Base-by-base conservation (phyloP, 2,888 invertebrate species). In the Polydesmus complanatus region DNA sequence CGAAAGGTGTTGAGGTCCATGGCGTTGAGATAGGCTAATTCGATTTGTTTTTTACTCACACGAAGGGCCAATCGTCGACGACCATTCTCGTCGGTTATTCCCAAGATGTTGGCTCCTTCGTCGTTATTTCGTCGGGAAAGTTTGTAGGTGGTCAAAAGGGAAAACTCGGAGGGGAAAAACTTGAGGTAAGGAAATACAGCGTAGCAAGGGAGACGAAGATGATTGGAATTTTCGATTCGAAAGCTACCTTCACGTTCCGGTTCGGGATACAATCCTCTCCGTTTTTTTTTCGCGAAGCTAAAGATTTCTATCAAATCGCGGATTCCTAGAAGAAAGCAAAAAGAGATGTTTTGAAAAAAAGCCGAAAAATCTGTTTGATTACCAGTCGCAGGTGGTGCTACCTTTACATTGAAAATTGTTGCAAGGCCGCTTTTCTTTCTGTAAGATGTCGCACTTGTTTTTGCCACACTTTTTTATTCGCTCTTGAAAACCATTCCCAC, bases 21-120 rank as follows among this genome's bases (percentile, higher is more conserved):
- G n/a, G 60, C 60, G 50, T 60, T 60, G 11, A 60, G 49, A 23
- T 54, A 54, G 22, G 57, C 58, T 27, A 61, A 50, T 52, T 61
- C 61, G 22, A 58, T 26, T n/a, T 26, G 48, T 52, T 51, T 22
- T 37, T 37, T 37, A 14, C 61, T 56, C 25, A 56, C 22, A 19
- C 56, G 51, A 23, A 61, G 23, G 48, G 61, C 56, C 52, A 61
- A 23, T 22, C 61, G 37, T 8, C 61, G 56, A 2, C 61, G 56
- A 11, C 57, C 61, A 53, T 61, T 61, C 23, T 58, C 61, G 48
- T 61, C 61, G 3, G 61, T 61, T 25, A 61, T 53, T 26, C 56
- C 61, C 61, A 57, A 58, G 23, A 61, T 52, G 25, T 57, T 57
- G 3, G 37, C 57, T n/a, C 49, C 48, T n/a, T 26, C 25, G 1